Percentiles rank a stretch among this genome's conserved stretches.
Conservation (phyloP, 2,113 vertebrate genomes). For the Geothlypis trichas region DNA sequence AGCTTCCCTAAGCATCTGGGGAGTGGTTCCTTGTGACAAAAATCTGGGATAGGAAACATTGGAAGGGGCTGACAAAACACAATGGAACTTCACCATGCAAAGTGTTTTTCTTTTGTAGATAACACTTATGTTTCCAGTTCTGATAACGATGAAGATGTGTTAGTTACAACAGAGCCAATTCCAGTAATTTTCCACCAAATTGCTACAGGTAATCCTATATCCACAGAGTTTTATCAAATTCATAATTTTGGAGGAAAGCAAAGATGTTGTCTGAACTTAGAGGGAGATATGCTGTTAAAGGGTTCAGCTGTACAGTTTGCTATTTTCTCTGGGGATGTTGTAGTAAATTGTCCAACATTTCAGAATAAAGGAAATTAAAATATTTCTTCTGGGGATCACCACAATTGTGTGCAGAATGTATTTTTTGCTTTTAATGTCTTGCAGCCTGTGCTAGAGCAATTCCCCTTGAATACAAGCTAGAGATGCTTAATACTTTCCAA, state of each 20-base stretch:
- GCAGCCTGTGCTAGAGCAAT: not conserved
- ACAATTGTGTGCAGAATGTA: not conserved
- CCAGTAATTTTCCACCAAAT: slow-evolving; percentile 90
- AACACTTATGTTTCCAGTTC: slow-evolving; percentile 92
- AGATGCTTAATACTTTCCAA: not conserved
- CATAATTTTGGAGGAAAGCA: not conserved
- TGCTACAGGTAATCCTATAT: slow-evolving; percentile 80
- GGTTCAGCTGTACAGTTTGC: not conserved
- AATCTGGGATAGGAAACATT: not conserved
- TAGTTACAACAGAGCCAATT: slow-evolving; percentile 90
- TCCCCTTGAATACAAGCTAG: not conserved
- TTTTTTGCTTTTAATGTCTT: not conserved
- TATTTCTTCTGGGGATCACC: not conserved
- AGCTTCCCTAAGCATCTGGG: not conserved
- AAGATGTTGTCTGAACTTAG: not conserved
- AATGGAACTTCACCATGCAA: not conserved
- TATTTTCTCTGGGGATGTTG: not conserved
- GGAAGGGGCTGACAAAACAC: not conserved
- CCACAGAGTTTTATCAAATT: not conserved
- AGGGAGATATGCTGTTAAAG: not conserved
- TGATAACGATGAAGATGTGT: slow-evolving; percentile 88
- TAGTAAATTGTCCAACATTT: not conserved
- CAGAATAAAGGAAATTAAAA: not conserved
- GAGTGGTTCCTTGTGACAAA: not conserved
- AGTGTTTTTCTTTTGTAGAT: slow-evolving; percentile 72